Base-by-base conservation (phyloP, 1,140 invertebrate species). In the Lutraria rhynchaena region DNA sequence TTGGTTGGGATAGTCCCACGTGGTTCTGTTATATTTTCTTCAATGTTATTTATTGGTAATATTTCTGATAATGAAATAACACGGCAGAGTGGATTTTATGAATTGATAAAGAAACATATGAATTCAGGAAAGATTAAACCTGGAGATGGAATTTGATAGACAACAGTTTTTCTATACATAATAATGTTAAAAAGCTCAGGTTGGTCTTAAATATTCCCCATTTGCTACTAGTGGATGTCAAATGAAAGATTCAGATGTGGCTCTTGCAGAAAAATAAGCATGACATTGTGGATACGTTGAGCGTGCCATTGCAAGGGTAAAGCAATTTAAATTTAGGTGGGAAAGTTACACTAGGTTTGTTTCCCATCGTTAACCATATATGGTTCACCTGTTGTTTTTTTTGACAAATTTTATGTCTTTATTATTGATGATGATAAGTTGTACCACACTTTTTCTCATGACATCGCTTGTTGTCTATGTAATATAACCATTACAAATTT, bases 1-100 rank as follows among this genome's bases (percentile, higher is more conserved):
- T 41, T 73, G 44, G 65, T 73, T 71, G 55, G 46, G 13, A 55
- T 67, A 27, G 63, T 57, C 22, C 76, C 76, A 22, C 22, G 31
- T 35, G 76, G 76, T 22, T 24, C 60, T 19, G 31, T 75, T 3
- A 61, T 60, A 15, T 75, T 75, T 46, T 31, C 44, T 15, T 75
- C 73, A 60, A 60, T 44, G 53, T 37, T 60, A 5, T 75, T 60
- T 41, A 24, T 9, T 9, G 37, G 37, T 22, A 4, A 1, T 19
- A 37, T 61, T 9, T 61, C 58, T 35, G 58, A 61, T 35, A 61
- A 61, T 13, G n/a, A 35, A 55, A 71, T 71, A 17, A 71, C 69
- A 1, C 27, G 19, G 1, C 24, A 55, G 33, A 33, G 49, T 19
- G 69, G 69, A 22, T 71, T 71, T 71, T 27, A 22, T 35, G 19